Conservation (phyloP, 2,113 vertebrate species). For the Cervus canadensis region DNA sequence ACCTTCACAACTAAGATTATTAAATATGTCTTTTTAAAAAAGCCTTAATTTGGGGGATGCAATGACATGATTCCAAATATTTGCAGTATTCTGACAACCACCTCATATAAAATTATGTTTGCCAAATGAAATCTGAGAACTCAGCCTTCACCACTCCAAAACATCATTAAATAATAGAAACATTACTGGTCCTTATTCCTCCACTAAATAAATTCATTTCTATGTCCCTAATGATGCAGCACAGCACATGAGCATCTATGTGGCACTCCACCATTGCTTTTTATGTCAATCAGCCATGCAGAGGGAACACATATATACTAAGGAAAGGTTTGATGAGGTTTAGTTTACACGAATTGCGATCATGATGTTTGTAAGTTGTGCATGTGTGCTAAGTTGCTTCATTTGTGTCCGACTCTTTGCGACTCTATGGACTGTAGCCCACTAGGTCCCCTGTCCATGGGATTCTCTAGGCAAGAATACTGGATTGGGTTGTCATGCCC, state of each 20-base stretch:
- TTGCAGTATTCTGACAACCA: background rate
- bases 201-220: background rate
- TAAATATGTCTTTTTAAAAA: background rate
- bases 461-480: background rate
- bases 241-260: background rate
- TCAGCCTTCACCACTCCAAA: background rate
- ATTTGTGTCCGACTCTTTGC: background rate
- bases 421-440: background rate
- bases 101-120: constrained; percentile 25
- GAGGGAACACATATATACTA: background rate
- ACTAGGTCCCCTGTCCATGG: background rate
- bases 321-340: background rate
- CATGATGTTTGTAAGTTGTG: background rate
- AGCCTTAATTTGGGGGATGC: background rate
- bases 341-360: background rate
- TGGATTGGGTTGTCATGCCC: background rate
- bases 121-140: constrained; percentile 1
- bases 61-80: background rate
- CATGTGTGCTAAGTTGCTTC: background rate
- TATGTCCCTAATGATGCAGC: background rate
- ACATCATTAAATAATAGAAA: background rate
- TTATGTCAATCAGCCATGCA: background rate
- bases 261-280: background rate
- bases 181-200: background rate
- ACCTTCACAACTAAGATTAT: background rate